phyloP scores from a whole-genome alignment of 2,113 vertebrate genomes.

The Erpornis zantholeuca region DNA sequence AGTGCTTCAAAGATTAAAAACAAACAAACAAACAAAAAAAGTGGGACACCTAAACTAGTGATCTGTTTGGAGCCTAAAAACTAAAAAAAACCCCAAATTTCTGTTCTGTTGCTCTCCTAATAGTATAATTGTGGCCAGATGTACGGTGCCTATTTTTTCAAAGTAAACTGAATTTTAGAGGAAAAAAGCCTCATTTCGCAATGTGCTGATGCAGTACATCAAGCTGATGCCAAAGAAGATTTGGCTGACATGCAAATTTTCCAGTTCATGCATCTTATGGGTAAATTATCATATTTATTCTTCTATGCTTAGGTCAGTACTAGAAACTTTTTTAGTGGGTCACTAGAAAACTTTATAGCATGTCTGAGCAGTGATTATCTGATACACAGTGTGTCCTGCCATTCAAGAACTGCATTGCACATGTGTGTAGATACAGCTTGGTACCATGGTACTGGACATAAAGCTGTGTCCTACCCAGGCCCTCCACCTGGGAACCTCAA shows the following conservation, averaged over 20 bases:
- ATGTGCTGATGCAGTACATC: constrained; percentile 1
- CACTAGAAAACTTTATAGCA: not conserved
- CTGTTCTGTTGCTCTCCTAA: not conserved
- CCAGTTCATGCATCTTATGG: not conserved
- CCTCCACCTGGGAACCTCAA: not conserved
- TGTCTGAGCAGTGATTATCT: not conserved
- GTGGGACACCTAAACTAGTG: not conserved
- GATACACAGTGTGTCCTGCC: not conserved
- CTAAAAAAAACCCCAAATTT: not conserved
- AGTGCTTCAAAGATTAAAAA: not conserved
- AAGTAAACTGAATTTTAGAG: constrained; percentile 26
- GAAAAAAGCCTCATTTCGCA: not conserved
- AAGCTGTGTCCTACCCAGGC: not conserved
- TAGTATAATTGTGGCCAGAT: constrained; percentile 23
- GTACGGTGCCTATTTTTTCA: constrained; percentile 5
- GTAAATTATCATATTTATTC: not conserved
- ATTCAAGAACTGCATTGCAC: rapidly evolving
- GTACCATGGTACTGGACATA: rapidly evolving
- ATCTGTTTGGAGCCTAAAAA: not conserved
- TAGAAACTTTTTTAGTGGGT: not conserved
- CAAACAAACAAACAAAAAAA: too few species aligned
- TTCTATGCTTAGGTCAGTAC: not conserved
- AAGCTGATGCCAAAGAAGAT: not conserved
- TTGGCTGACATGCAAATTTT: not conserved
- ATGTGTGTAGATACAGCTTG: rapidly evolving